Evolutionary conservation across 2,113 vertebrate genomes (phyloP).

Genomic region (Origma solitaria): DNA sequence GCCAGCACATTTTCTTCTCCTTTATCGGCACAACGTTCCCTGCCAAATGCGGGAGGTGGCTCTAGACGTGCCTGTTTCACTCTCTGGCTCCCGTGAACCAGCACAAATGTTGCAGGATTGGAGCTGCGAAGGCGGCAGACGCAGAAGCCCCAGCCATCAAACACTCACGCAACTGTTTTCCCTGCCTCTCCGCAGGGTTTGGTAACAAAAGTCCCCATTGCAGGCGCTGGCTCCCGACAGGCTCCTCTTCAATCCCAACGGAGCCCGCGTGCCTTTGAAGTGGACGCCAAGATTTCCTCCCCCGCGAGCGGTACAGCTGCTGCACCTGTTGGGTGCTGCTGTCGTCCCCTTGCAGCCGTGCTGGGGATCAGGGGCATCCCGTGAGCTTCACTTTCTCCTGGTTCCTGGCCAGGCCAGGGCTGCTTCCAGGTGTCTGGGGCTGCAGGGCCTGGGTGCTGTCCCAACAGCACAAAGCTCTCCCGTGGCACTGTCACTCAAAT

Average conservation of each 20-base stretch:
- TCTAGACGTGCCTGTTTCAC: background rate
- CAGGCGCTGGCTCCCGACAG: constrained; percentile 2
- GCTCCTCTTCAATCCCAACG: background rate
- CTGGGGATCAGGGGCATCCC: accelerated
- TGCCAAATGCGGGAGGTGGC: background rate
- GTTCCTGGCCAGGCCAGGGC: background rate
- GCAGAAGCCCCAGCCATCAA: background rate
- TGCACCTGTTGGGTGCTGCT: background rate
- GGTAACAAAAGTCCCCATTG: constrained; percentile 38
- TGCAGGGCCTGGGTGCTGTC: background rate
- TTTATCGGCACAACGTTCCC: background rate
- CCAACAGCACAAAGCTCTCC: background rate
- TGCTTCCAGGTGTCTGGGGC: background rate
- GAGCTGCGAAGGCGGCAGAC: constrained; percentile 54
- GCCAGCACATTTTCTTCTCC: constrained; percentile 26
- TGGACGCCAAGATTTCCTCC: background rate
- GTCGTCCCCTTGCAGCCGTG: accelerated
- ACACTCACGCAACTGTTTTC: constrained; percentile 22
- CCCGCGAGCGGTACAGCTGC: background rate
- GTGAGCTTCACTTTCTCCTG: accelerated
- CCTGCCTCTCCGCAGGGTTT: constrained; percentile 27
- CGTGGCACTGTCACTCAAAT: accelerated
- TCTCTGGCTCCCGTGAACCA: background rate
- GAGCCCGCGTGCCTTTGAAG: constrained; percentile 3
- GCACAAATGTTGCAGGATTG: background rate